Conservation (phyloP, 2,797 vertebrate genomes). For the Lutjanus argentimaculatus region DNA sequence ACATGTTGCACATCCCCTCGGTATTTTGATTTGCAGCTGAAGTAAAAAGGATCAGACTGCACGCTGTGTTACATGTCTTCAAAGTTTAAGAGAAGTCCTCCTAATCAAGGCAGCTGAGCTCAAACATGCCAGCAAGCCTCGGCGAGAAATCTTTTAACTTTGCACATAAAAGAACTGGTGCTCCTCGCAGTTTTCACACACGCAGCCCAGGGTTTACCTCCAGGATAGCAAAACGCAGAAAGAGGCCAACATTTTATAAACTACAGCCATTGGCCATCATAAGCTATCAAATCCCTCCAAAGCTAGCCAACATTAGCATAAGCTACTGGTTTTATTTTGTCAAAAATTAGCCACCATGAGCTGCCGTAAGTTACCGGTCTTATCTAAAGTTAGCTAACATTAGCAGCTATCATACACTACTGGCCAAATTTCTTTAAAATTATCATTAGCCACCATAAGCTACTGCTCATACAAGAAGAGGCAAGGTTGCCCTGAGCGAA, state of each 20-base stretch:
- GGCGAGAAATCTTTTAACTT: neutral
- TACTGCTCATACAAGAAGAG: neutral
- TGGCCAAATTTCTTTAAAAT: too few relatives aligned
- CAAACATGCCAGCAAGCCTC: neutral
- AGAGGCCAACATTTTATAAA: neutral
- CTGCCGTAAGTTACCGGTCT: neutral
- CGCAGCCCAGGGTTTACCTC: neutral
- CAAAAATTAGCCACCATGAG: neutral
- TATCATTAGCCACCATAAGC: neutral
- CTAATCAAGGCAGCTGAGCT: conserved; percentile 33
- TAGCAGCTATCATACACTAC: neutral
- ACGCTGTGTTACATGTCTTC: neutral
- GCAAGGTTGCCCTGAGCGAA: too few relatives aligned
- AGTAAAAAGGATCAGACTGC: neutral
- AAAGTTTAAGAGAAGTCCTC: conserved; percentile 28
- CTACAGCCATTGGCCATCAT: neutral
- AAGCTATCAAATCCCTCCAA: too few relatives aligned
- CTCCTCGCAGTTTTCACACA: neutral
- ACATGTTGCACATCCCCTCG: neutral
- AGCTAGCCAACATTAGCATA: too few relatives aligned
- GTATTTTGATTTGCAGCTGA: conserved; percentile 4
- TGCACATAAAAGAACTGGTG: neutral
- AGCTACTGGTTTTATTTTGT: too few relatives aligned
- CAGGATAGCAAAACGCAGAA: neutral
- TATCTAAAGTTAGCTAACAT: neutral